Evolutionary conservation across 2,797 vertebrate genomes (phyloP).

Genomic region (Agapornis canus): DNA sequence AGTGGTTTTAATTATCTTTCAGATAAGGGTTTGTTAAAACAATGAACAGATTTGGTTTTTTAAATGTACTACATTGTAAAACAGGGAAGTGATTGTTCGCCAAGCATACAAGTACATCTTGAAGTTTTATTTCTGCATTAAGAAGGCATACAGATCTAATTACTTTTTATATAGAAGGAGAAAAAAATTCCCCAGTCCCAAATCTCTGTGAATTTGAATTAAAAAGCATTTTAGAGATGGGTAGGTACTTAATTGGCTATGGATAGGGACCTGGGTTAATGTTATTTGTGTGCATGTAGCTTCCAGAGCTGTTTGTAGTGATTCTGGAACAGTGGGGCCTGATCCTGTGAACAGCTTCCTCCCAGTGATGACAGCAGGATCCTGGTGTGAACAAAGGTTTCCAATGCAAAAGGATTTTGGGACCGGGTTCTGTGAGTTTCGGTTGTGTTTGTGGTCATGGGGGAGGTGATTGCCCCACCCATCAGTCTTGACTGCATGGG

Average conservation of each 20-base stretch:
- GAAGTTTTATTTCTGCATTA: slow-evolving; percentile 44
- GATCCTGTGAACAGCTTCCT: neutral
- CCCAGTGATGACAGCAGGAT: neutral
- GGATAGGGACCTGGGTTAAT: neutral
- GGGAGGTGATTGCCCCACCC: neutral
- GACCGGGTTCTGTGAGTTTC: neutral
- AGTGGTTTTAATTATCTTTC: slow-evolving; percentile 80
- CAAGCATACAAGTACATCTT: slow-evolving; percentile 36
- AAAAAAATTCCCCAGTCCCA: fast-evolving
- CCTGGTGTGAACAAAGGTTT: neutral
- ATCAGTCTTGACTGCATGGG: fast-evolving
- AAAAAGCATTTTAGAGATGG: slow-evolving; percentile 21
- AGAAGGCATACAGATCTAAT: slow-evolving; percentile 40
- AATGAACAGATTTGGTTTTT: slow-evolving; percentile 57
- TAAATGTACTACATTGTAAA: slow-evolving; percentile 56
- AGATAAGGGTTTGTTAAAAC: slow-evolving; percentile 62
- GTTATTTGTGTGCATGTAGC: neutral
- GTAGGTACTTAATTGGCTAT: neutral
- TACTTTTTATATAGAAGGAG: neutral
- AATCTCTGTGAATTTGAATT: neutral
- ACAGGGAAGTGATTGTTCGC: slow-evolving; percentile 35
- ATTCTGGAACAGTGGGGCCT: neutral
- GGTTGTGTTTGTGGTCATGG: neutral
- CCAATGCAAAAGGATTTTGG: fast-evolving
- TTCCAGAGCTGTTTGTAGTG: slow-evolving; percentile 37